Conservation (phyloP, 2,113 vertebrate species). For the Brachyhypopomus occidentalis region DNA sequence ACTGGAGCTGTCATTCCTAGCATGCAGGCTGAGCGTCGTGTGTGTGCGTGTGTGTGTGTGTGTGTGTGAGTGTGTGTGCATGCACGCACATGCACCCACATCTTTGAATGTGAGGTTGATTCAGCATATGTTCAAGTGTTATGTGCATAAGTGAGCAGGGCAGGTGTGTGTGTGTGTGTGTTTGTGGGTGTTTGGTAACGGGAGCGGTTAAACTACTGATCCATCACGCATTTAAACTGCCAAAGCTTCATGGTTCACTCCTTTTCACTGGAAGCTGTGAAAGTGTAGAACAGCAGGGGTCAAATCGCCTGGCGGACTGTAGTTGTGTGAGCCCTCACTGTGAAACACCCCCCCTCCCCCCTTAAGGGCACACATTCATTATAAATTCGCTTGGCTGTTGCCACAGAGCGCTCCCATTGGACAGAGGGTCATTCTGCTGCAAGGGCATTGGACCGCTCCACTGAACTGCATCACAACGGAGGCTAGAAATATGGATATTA, state of each 20-base stretch:
- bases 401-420: conserved; percentile 20
- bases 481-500: neutral
- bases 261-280: conserved; percentile 6
- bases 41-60: neutral
- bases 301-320: neutral
- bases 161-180: neutral
- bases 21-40: too few relatives aligned
- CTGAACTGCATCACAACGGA: conserved; percentile 8
- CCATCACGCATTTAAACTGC: conserved; percentile 30
- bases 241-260: conserved; percentile 28
- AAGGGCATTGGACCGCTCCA: conserved; percentile 17
- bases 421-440: conserved; percentile 4
- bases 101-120: neutral
- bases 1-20: too few relatives aligned
- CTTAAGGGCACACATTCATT: conserved; percentile 36
- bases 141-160: too few relatives aligned
- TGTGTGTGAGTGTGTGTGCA: neutral
- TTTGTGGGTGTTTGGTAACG: conserved; percentile 15
- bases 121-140: too few relatives aligned
- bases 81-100: too few relatives aligned
- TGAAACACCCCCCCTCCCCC: conserved; percentile 17
- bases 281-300: conserved; percentile 15
- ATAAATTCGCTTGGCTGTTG: conserved; percentile 23
- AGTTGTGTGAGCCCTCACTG: neutral
- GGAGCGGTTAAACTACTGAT: conserved; percentile 39